Conservation (phyloP, 1,140 invertebrate genomes). For the Musca vetustissima region DNA sequence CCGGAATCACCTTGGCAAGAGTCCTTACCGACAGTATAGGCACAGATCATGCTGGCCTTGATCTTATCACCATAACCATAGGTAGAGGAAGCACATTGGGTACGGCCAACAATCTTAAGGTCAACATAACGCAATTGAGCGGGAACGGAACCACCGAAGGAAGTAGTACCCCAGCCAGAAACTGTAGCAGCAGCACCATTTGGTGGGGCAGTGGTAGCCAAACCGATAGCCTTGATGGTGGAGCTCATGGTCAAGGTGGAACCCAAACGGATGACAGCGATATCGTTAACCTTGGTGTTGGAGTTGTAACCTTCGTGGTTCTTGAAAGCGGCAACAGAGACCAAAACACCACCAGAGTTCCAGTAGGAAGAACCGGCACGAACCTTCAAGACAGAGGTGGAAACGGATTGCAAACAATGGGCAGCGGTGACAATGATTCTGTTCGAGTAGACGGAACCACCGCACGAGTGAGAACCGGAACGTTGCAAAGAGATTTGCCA, state of each 20-base stretch:
- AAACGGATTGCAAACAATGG: constrained; percentile 59
- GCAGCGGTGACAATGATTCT: constrained; percentile 59
- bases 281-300: constrained; percentile 37
- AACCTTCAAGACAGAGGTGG: constrained; percentile 33
- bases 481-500: constrained; percentile 57
- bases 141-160: constrained; percentile 17
- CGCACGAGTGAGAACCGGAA: constrained; percentile 56
- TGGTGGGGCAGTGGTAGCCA: constrained; percentile 35
- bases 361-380: constrained; percentile 42
- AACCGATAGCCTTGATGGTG: constrained; percentile 32
- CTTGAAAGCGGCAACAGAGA: neutral
- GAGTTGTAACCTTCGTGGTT: neutral
- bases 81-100: constrained; percentile 31
- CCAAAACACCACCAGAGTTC: constrained; percentile 6
- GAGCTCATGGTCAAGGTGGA: constrained; percentile 36
- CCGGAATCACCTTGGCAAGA: constrained; percentile 57
- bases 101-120: constrained; percentile 35
- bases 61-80: constrained; percentile 39
- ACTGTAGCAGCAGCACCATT: constrained; percentile 49
- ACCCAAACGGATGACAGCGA: constrained; percentile 45
- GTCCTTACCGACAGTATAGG: constrained; percentile 45
- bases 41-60: constrained; percentile 56
- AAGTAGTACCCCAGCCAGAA: constrained; percentile 56
- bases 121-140: constrained; percentile 37
- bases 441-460: constrained; percentile 60